Evolutionary conservation across 2,797 vertebrate species (phyloP), one percentile per base, ranked within the genome.

Genomic region (Acrossocheilus fasciatus): DNA sequence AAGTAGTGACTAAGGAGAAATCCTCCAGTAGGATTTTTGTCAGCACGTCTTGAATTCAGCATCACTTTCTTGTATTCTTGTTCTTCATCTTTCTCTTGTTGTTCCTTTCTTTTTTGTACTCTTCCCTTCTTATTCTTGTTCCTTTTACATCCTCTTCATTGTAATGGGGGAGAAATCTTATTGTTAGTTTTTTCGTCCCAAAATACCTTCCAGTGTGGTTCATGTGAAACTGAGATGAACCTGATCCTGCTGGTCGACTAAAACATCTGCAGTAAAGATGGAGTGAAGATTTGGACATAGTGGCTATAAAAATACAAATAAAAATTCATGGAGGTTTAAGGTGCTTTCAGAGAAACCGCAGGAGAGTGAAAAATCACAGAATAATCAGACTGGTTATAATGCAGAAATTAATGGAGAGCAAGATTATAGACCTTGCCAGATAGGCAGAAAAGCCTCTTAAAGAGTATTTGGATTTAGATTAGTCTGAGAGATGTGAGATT

Each of bases 391-490:
- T 62, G n/a, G 36, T 59, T 59, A 74, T 74, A 74, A 74, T 34
- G 20, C 57, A 76, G 30, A 76, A 83, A 74, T 74, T 45, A 83
- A 76, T 84, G 82, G 82, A 47, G 72, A 84, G 72, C 72, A 76
- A 84, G 82, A 84, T 84, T 84, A 84, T 47, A 76, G 72, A 76
- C 6, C 43, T 36, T 72, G 30, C 14, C 57, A 75, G 72, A 84
- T 47, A 76, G 43, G 72, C 59, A 41, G 72, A 87, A 87, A 83
- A 83, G 41, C 73, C 64, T 82, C 80, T 82, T 83, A 76, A 82
- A 70, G 85, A 77, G 41, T 87, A 87, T 83, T 83, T 83, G 81
- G 73, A 82, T 83, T 70, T 18, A 68, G 81, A 82, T 87, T 68
- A 86, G 45, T 70, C 69, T 66, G 83, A 57, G 82, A 64, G 36